A percentile compares a stretch with the other conserved stretches of the same genome.
Conservation (phyloP, 1,140 invertebrate genomes). For the Zophobas morio region DNA sequence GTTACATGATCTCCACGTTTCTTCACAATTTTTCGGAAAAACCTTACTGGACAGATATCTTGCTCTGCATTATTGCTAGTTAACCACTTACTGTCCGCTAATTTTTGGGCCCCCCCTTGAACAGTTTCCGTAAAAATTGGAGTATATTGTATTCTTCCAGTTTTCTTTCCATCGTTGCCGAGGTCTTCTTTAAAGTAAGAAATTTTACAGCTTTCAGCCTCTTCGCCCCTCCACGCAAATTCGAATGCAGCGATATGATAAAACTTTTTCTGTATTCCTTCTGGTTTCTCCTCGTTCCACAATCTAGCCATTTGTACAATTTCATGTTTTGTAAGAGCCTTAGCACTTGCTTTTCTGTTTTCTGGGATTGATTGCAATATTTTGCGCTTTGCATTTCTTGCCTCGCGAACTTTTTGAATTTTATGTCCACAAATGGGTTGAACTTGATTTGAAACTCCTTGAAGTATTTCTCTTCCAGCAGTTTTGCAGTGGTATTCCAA, state of each 20-base stretch:
- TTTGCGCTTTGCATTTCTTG: background rate
- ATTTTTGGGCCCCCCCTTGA: slow-evolving; percentile 49
- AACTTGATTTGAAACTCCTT: background rate
- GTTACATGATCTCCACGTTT: too few species aligned
- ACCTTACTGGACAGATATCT: background rate
- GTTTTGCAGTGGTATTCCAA: background rate
- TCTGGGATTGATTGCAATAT: background rate
- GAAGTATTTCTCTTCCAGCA: background rate
- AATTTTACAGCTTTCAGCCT: slow-evolving; percentile 14
- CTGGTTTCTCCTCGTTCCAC: background rate
- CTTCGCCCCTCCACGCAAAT: slow-evolving; percentile 34
- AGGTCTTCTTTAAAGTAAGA: slow-evolving; percentile 15
- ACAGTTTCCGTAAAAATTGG: slow-evolving; percentile 47
- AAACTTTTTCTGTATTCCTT: slow-evolving; percentile 5
- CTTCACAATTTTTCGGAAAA: too few species aligned
- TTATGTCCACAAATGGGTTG: background rate
- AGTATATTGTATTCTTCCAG: slow-evolving; percentile 48
- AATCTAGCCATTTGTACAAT: background rate
- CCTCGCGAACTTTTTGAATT: background rate
- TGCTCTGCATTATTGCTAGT: slow-evolving; percentile 12
- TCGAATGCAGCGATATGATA: background rate
- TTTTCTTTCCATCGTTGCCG: slow-evolving; percentile 9
- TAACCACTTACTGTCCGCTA: slow-evolving; percentile 44
- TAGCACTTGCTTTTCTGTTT: background rate
- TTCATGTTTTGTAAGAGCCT: slow-evolving; percentile 14